Percentiles rank a stretch among this genome's conserved stretches.
Conservation (phyloP, 2,888 invertebrate species). For the Xylophagus ater region DNA sequence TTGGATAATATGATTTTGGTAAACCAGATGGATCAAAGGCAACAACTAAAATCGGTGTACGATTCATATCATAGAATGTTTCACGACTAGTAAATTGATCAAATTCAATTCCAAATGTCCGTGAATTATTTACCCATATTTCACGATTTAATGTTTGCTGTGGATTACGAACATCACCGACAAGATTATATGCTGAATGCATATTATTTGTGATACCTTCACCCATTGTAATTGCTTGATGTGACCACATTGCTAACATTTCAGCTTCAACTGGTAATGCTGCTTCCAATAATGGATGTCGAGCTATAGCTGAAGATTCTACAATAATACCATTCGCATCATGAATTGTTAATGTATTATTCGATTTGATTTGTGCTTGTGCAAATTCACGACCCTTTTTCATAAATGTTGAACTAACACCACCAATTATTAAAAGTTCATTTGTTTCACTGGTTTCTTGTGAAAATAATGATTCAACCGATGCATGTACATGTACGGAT, state of each 20-base stretch:
- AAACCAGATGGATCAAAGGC: slow-evolving; percentile 82
- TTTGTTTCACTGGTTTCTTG: slow-evolving; percentile 44
- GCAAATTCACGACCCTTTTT: slow-evolving; percentile 61
- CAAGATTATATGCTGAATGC: slow-evolving; percentile 70
- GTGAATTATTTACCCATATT: slow-evolving; percentile 82
- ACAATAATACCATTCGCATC: slow-evolving; percentile 65
- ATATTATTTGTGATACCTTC: slow-evolving; percentile 63
- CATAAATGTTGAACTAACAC: slow-evolving; percentile 55
- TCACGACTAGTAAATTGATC: slow-evolving; percentile 84
- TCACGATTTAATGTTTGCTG: slow-evolving; percentile 74
- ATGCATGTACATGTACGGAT: slow-evolving; percentile 57
- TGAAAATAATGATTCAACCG: slow-evolving; percentile 45
- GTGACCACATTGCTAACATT: slow-evolving; percentile 83
- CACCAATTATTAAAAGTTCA: slow-evolving; percentile 53
- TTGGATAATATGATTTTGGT: slow-evolving; percentile 74
- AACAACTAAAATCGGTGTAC: slow-evolving; percentile 71
- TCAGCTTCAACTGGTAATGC: slow-evolving; percentile 79
- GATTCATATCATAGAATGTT: slow-evolving; percentile 77
- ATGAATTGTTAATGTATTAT: slow-evolving; percentile 65
- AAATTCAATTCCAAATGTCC: slow-evolving; percentile 83
- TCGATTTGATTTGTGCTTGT: slow-evolving; percentile 63
- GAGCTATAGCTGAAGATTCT: slow-evolving; percentile 64
- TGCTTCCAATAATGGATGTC: slow-evolving; percentile 73
- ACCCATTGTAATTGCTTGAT: slow-evolving; percentile 66
- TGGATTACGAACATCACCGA: slow-evolving; percentile 74